Evolutionary conservation across 2,797 vertebrate genomes (phyloP).

Genomic region (Champsocephalus esox): DNA sequence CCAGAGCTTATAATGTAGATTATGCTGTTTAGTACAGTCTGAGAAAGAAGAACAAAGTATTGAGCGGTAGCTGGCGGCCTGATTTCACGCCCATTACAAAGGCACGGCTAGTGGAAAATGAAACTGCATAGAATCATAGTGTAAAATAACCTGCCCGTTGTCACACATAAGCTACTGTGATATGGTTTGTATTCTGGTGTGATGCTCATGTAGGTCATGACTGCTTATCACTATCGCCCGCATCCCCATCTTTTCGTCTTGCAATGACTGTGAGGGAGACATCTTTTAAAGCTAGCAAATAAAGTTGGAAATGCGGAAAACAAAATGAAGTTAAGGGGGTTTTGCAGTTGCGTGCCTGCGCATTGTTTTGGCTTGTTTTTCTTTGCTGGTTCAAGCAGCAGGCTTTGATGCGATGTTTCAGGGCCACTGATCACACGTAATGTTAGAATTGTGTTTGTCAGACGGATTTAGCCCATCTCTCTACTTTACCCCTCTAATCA

Average conservation of each 20-base stretch:
- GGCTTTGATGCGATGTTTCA: constrained; percentile 47
- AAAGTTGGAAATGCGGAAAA: constrained; percentile 5
- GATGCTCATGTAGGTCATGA: constrained; percentile 32
- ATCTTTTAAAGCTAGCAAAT: constrained; percentile 4
- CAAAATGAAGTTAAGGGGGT: background rate
- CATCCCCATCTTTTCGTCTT: constrained; percentile 17
- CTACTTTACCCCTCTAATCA: constrained; percentile 41
- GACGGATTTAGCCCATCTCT: constrained; percentile 57
- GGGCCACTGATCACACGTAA: constrained; percentile 46
- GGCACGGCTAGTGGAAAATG: constrained; percentile 66
- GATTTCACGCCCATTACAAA: constrained; percentile 77
- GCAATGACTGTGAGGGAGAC: background rate
- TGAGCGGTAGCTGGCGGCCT: constrained; percentile 45
- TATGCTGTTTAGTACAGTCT: constrained; percentile 56
- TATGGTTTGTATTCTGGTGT: constrained; percentile 14
- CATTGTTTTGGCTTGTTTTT: background rate
- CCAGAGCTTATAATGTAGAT: constrained; percentile 41
- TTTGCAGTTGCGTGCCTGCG: background rate
- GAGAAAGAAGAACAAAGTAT: constrained; percentile 45
- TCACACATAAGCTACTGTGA: constrained; percentile 45
- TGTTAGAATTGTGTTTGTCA: constrained; percentile 58
- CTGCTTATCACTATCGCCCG: constrained; percentile 44
- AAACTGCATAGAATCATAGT: constrained; percentile 42
- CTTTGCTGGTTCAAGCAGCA: constrained; percentile 39
- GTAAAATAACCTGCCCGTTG: constrained; percentile 52